These are phyloP conservation scores for Drosophila asahinai DNA, from an alignment of 1,140 invertebrate species.

Conservation along the genomic window DNA sequence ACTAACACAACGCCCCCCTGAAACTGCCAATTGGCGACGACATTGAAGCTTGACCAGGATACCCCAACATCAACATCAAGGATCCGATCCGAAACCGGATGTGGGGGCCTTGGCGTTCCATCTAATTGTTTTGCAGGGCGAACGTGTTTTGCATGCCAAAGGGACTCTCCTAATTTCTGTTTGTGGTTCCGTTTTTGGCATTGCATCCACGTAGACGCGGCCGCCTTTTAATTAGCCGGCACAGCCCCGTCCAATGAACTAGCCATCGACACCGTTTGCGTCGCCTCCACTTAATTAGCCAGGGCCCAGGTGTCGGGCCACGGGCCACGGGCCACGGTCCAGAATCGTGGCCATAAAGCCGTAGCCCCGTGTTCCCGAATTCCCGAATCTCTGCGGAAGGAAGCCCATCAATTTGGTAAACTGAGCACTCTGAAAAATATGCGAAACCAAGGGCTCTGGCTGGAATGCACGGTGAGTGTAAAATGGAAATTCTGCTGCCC, in stretches of 20 bases:
- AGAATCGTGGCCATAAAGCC: constrained; percentile 20
- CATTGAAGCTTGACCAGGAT: constrained; percentile 52
- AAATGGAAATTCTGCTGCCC: constrained; percentile 41
- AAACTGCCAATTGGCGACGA: constrained; percentile 41
- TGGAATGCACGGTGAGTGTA: background rate
- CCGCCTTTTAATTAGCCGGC: constrained; percentile 74
- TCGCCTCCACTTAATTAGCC: constrained; percentile 64
- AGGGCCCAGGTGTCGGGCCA: constrained; percentile 18
- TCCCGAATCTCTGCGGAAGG: constrained; percentile 8
- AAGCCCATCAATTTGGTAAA: constrained; percentile 44
- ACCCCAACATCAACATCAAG: constrained; percentile 29
- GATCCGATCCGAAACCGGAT: constrained; percentile 37
- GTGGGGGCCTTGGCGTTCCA: constrained; percentile 40
- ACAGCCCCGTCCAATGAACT: constrained; percentile 30
- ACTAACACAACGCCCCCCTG: background rate
- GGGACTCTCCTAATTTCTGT: constrained; percentile 60
- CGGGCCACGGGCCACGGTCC: background rate
- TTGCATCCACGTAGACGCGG: constrained; percentile 67
- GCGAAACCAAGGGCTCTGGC: background rate
- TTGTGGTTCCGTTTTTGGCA: constrained; percentile 62
- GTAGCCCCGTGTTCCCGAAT: background rate
- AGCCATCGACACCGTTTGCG: constrained; percentile 50
- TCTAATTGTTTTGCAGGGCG: constrained; percentile 72
- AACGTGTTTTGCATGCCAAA: constrained; percentile 73
- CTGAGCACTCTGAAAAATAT: constrained; percentile 27